Evolutionary conservation across 2,888 invertebrate species (phyloP), one percentile per base, ranked within the genome.

Genomic region (Mayetiola destructor): DNA sequence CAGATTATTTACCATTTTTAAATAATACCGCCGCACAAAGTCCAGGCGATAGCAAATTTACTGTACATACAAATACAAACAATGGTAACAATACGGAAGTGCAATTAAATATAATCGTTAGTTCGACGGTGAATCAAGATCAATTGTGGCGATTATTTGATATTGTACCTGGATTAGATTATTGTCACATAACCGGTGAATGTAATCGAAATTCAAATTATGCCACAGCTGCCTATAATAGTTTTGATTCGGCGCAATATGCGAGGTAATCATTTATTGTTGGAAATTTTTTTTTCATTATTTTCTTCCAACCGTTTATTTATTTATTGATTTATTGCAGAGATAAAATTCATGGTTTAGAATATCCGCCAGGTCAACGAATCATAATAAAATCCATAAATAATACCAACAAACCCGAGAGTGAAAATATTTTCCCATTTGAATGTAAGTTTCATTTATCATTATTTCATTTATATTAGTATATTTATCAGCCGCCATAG

Each of bases 261-360:
- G 72, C 81, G 48, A 73, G 71, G 71, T 72, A 64, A 57, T 59
- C 60, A 18, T 37, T 35, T 42, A 23, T 58, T n/a, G 37, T 32
- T 16, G 20, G 9, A 20, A 16, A 12, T 14, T 39, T 10, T 23
- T 39, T 23, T 16, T 12, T 48, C 32, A 37, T 6, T 5, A 18
- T 57, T 57, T 55, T 32, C 16, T 30, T 55, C 20, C 8, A 21
- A n/a, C 20, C 29, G 3, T 27, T 14, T 21, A 52, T 35, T 57
- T 16, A 8, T 55, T 21, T 16, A 32, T n/a, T 16, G 12, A 30
- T 32, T 32, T 12, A 29, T 72, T 88, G 86, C 53, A 80, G 84
- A 63, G 86, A 90, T 62, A 92, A 92, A 71, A 76, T 94, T 48
- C 85, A 93, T 69, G 86, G 88, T 3, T 86, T 94, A 70, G 93